phyloP scores from a whole-genome alignment of 1,140 invertebrate species.

The Octopus bimaculoides region DNA sequence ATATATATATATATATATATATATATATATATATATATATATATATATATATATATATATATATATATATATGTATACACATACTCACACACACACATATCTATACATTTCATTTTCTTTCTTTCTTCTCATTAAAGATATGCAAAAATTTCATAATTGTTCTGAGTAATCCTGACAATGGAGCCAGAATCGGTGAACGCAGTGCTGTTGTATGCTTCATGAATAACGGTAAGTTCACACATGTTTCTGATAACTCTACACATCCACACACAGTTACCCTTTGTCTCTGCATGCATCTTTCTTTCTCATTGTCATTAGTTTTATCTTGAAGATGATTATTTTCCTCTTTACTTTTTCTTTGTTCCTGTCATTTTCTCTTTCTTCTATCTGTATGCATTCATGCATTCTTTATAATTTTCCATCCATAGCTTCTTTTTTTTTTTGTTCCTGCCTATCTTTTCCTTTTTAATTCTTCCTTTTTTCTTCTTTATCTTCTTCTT shows the following conservation, averaged over 20 bases:
- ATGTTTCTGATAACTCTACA: background rate
- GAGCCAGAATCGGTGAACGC: constrained; percentile 60
- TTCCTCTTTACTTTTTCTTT: too few relatives aligned
- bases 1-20: background rate
- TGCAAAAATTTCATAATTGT: constrained; percentile 56
- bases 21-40: background rate
- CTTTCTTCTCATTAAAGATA: constrained; percentile 34
- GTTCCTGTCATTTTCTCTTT: too few relatives aligned
- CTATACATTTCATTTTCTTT: background rate
- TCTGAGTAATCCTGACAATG: constrained; percentile 61
- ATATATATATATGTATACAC: background rate
- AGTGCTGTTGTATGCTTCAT: constrained; percentile 46
- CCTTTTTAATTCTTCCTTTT: too few relatives aligned
- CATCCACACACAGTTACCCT: background rate
- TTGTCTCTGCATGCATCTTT: background rate
- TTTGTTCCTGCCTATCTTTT: too few relatives aligned
- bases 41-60: background rate
- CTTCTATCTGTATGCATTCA: too few relatives aligned
- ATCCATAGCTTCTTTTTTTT: too few relatives aligned
- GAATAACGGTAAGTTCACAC: constrained; percentile 37
- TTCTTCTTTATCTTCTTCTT: too few relatives aligned
- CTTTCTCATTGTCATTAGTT: background rate
- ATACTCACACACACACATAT: background rate
- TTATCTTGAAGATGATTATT: too few relatives aligned
- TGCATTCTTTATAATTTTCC: too few relatives aligned